Conservation (phyloP, 1,140 invertebrate genomes). For the Camponotus floridanus region DNA sequence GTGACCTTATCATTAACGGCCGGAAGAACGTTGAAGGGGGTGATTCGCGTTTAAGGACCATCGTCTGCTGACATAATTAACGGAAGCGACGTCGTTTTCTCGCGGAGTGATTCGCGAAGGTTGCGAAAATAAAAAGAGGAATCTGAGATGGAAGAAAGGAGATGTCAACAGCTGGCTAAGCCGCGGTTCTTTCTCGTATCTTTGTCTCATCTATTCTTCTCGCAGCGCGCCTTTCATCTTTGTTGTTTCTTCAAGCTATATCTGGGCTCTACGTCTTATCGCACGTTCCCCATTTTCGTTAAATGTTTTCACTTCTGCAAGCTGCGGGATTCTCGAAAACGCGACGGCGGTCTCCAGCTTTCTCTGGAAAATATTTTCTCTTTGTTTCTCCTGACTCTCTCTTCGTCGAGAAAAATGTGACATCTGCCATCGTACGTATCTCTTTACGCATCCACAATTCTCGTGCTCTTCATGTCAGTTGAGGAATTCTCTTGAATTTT, state of each 20-base stretch:
- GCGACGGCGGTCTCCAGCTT: background rate
- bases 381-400: background rate
- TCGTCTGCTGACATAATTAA: slow-evolving; percentile 77
- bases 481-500: background rate
- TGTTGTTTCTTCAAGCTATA: slow-evolving; percentile 13
- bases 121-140: slow-evolving; percentile 60
- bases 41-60: slow-evolving; percentile 75
- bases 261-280: slow-evolving; percentile 50
- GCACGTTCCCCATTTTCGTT: background rate
- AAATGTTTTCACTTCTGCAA: slow-evolving; percentile 44
- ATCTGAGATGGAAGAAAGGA: slow-evolving; percentile 26
- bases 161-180: slow-evolving; percentile 75
- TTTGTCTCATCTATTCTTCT: slow-evolving; percentile 66
- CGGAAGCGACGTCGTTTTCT: slow-evolving; percentile 71
- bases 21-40: slow-evolving; percentile 56
- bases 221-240: background rate
- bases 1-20: slow-evolving; percentile 50
- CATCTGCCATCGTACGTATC: background rate
- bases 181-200: slow-evolving; percentile 69
- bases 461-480: background rate
- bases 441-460: background rate
- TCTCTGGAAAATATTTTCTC: slow-evolving; percentile 33
- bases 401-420: background rate
- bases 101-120: slow-evolving; percentile 32
- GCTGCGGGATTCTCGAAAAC: slow-evolving; percentile 6